Evolutionary conservation across 2,888 invertebrate species (phyloP).

Genomic region (Cephus pygmeus): DNA sequence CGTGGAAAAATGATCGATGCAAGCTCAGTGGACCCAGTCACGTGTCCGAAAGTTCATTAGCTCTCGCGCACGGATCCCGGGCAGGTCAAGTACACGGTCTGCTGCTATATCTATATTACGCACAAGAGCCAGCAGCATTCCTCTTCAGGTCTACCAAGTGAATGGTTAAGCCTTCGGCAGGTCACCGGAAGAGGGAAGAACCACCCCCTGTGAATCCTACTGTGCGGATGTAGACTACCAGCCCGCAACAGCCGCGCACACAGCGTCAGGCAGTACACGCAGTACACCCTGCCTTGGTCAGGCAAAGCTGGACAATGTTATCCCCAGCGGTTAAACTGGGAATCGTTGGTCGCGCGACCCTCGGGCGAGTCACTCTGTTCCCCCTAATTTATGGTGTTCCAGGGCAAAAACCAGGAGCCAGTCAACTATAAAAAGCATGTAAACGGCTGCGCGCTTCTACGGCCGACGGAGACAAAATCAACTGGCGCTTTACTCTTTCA

Average conservation of each 20-base stretch:
- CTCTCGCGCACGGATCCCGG: not conserved
- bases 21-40: not conserved
- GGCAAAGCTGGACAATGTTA: too few species aligned
- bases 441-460: conserved; percentile 20
- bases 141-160: not conserved
- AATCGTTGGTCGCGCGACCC: conserved; percentile 13
- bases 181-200: too few species aligned
- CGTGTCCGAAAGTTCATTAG: not conserved
- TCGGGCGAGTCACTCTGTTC: conserved; percentile 17
- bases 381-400: conserved; percentile 37
- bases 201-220: too few species aligned
- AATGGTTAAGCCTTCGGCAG: not conserved
- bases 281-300: too few species aligned
- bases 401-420: conserved; percentile 18
- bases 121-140: not conserved
- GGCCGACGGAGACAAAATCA: conserved; percentile 25
- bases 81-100: not conserved
- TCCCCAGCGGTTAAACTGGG: not conserved
- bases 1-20: not conserved
- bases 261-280: too few species aligned
- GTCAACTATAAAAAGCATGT: conserved; percentile 31
- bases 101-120: not conserved
- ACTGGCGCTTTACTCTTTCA: conserved; percentile 23
- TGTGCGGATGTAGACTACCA: too few species aligned
- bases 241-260: too few species aligned